Conservation (phyloP, 2,888 invertebrate genomes). For the Andrena haemorrhoa region DNA sequence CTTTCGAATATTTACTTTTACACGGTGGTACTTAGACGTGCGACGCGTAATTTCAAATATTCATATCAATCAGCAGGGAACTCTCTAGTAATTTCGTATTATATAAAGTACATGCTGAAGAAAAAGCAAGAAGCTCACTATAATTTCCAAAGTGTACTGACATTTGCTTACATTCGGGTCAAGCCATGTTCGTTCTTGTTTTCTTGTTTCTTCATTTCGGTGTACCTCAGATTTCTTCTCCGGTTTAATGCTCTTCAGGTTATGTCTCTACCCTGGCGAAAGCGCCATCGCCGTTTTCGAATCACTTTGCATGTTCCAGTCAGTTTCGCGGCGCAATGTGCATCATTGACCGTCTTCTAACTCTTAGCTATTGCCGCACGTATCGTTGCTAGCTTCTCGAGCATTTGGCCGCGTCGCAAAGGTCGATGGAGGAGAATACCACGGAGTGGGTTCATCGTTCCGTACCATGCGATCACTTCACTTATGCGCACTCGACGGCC, state of each 20-base stretch:
- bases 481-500: constrained; percentile 77
- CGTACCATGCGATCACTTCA: constrained; percentile 77
- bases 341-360: constrained; percentile 33
- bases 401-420: constrained; percentile 63
- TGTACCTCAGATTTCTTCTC: too few relatives aligned
- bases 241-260: not conserved
- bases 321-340: constrained; percentile 10
- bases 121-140: constrained; percentile 10
- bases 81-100: not conserved
- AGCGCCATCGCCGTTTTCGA: constrained; percentile 14
- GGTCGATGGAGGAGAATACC: constrained; percentile 71
- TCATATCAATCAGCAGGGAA: constrained; percentile 18
- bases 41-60: not conserved
- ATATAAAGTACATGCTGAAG: constrained; percentile 4
- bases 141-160: constrained; percentile 14
- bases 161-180: not conserved
- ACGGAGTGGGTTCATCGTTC: constrained; percentile 73
- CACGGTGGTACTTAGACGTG: not conserved
- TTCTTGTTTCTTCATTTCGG: not conserved
- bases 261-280: not conserved
- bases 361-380: constrained; percentile 40
- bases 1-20: not conserved
- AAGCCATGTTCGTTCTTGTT: not conserved
- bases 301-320: constrained; percentile 31
- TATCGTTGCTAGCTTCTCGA: constrained; percentile 52